Base-by-base conservation (phyloP, 2,888 invertebrate species). In the Hemithea aestivaria region DNA sequence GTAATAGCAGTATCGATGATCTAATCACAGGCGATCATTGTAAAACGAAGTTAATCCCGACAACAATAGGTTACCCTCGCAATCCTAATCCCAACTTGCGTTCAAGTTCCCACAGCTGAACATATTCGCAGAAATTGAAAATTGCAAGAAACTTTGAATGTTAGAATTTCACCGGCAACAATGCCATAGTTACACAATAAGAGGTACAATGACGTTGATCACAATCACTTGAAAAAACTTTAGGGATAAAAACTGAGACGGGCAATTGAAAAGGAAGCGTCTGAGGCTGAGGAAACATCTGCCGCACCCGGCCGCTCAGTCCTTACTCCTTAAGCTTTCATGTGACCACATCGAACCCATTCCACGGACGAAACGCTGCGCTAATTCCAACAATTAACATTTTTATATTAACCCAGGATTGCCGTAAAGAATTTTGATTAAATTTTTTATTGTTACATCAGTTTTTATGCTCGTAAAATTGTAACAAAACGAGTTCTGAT, bases 191-290 rank as follows among this genome's bases (percentile, higher is more conserved):
- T 58, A 60, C 57, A 79, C 80, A 80, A 81, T 76, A 65, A 51
- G 48, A 56, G 58, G 53, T 68, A 75, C 76, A 79, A 79, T 73
- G 56, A 67, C 51, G 44, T 60, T 61, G 77, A 80, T 81, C 75
- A 78, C 75, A 80, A 85, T 83, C 82, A 67, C 68, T 70, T 20
- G 33, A 42, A 41, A 42, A 41, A 33, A n/a, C 25, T 42, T 68
- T 58, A 56, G 60, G 59, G 59, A 61, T 58, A 80, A 84, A 74
- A 78, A 74, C 62, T 58, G 60, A 78, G 73, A 77, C 69, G 74
- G 75, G 66, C 82, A 81, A 83, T 82, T 78, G 81, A 74, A 80
- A 76, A 74, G 81, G 80, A 79, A 77, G 63, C 68, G 62, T 58
- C 67, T 66, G 49, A 53, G 34, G 11, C 20, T 22, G 56, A 37